Conservation (phyloP, 2,113 vertebrate genomes). For the Albula glossodonta region DNA sequence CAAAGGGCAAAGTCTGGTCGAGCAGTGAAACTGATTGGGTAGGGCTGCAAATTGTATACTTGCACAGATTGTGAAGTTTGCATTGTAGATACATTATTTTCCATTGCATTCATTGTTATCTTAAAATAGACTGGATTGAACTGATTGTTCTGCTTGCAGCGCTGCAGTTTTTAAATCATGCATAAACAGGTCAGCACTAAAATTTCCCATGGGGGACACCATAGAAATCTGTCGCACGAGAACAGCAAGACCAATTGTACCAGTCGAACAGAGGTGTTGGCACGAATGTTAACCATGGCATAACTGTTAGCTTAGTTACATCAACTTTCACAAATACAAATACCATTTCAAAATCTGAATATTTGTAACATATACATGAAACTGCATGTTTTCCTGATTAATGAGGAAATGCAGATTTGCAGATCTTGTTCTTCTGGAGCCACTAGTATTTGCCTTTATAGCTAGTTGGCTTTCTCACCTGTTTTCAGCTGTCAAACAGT, state of each 20-base stretch:
- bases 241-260: not conserved
- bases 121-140: too few relatives aligned
- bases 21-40: too few relatives aligned
- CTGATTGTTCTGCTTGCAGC: too few relatives aligned
- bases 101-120: not conserved
- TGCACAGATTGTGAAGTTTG: not conserved
- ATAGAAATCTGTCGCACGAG: not conserved
- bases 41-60: not conserved
- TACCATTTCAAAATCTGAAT: not conserved
- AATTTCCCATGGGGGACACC: not conserved
- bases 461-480: too few relatives aligned
- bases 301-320: not conserved
- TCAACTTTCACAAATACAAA: not conserved
- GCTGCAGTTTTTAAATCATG: too few relatives aligned
- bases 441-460: too few relatives aligned
- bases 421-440: too few relatives aligned
- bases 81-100: not conserved
- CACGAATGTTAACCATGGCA: not conserved
- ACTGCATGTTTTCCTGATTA: not conserved
- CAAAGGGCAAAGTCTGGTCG: too few relatives aligned
- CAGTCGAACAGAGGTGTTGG: not conserved
- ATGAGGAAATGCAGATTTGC: too few relatives aligned
- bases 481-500: too few relatives aligned
- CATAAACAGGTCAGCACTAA: too few relatives aligned
- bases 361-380: not conserved